Percentiles rank a stretch among this genome's conserved stretches.
Evolutionary conservation across 1,140 invertebrate species (phyloP).

Genomic region (Contarinia nasturtii): DNA sequence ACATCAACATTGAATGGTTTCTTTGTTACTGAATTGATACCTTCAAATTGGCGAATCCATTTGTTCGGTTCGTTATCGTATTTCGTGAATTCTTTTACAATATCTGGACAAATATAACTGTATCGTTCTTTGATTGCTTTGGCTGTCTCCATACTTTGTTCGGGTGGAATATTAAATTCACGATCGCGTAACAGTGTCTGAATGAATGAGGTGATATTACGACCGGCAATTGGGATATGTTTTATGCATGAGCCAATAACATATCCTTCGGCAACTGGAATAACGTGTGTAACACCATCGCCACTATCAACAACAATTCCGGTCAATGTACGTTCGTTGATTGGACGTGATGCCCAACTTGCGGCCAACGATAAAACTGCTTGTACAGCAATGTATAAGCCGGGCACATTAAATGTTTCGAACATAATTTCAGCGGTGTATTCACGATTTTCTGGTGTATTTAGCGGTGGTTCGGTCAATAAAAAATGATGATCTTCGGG

Average conservation of each 20-base stretch:
- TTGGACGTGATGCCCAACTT: constrained; percentile 81
- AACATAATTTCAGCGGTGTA: constrained; percentile 99
- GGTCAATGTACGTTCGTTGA: constrained; percentile 82
- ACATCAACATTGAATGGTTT: constrained; percentile 91
- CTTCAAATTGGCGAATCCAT: constrained; percentile 89
- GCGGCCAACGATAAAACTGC: constrained; percentile 95
- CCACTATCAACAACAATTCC: constrained; percentile 98
- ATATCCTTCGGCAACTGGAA: constrained; percentile 98
- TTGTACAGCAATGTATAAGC: constrained; percentile 88
- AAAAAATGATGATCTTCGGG: constrained; percentile 99
- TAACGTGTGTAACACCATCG: constrained; percentile 98
- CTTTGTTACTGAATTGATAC: constrained; percentile 87
- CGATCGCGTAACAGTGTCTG: constrained; percentile 91
- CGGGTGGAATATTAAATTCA: constrained; percentile 93
- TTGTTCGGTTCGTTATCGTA: constrained; percentile 90
- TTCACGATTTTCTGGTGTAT: constrained; percentile 98
- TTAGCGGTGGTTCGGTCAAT: constrained; percentile 96
- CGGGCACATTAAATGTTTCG: constrained; percentile 99
- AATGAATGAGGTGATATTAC: constrained; percentile 99
- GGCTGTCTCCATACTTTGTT: constrained; percentile 97
- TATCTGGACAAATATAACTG: constrained; percentile 97
- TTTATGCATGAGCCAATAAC: constrained; percentile 99
- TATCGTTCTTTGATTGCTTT: constrained; percentile 96
- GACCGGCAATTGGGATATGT: constrained; percentile 97
- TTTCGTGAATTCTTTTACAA: constrained; percentile 98